Evolutionary conservation across 2,797 vertebrate species (phyloP).

Genomic region (Ciconia nigra): DNA sequence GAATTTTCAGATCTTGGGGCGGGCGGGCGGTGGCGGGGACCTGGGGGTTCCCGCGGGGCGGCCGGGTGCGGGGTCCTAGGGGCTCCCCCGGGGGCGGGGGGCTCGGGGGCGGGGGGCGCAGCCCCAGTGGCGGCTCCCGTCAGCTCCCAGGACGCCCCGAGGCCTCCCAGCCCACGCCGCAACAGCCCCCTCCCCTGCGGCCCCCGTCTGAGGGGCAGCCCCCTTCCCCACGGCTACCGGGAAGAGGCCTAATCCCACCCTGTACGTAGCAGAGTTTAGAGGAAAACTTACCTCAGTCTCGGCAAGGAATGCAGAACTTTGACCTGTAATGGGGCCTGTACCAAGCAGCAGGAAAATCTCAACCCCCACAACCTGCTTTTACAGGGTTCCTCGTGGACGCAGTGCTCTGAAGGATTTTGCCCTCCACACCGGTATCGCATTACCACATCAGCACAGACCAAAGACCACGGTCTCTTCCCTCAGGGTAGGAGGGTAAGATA

Average conservation of each 20-base stretch:
- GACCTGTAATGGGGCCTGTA: neutral
- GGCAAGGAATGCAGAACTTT: neutral
- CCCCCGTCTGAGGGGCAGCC: too few relatives aligned
- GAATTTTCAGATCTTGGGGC: neutral
- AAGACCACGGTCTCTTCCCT: neutral
- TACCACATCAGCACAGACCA: neutral
- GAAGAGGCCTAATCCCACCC: neutral
- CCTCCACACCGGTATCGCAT: fast-evolving
- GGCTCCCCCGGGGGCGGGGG: too few relatives aligned
- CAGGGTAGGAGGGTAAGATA: neutral
- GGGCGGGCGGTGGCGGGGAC: too few relatives aligned
- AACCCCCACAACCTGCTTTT: too few relatives aligned
- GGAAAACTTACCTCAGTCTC: neutral
- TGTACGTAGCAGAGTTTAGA: neutral
- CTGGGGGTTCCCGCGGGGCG: too few relatives aligned
- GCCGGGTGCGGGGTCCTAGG: too few relatives aligned
- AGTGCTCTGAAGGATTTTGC: fast-evolving
- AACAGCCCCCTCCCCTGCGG: neutral
- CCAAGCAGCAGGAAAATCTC: neutral
- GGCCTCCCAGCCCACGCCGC: too few relatives aligned
- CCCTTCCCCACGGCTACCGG: fast-evolving
- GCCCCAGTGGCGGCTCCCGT: neutral
- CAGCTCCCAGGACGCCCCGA: neutral
- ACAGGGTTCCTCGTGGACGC: fast-evolving
- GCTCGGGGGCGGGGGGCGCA: too few relatives aligned